Conservation (phyloP, 2,113 vertebrate genomes). For the Caloenas nicobarica region DNA sequence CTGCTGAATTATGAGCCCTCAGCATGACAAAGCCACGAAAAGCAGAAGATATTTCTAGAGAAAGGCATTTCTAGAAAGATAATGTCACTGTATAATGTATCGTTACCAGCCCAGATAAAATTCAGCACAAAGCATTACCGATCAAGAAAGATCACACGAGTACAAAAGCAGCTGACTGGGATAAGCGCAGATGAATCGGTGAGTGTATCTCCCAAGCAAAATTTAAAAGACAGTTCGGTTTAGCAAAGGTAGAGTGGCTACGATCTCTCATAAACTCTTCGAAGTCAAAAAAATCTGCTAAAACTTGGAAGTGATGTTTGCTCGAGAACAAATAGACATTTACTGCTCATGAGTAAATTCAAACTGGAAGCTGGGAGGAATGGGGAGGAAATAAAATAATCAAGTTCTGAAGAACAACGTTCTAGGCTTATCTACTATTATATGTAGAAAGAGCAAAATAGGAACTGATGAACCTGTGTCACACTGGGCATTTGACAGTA, state of each 20-base stretch:
- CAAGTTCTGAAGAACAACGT: neutral
- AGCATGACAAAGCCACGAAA: constrained; percentile 8
- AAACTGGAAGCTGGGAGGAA: neutral
- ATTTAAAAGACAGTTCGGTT: neutral
- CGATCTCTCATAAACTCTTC: neutral
- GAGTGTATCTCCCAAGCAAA: neutral
- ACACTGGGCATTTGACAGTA: rapidly evolving
- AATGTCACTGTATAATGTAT: neutral
- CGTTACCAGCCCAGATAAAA: neutral
- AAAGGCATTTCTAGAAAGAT: constrained; percentile 39
- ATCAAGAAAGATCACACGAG: neutral
- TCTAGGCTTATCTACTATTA: neutral
- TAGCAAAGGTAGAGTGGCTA: neutral
- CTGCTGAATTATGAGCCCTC: constrained; percentile 24
- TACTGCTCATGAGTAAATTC: neutral
- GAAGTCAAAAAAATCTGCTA: neutral
- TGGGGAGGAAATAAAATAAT: neutral
- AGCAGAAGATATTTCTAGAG: neutral
- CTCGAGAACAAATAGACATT: neutral
- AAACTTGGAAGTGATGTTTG: neutral
- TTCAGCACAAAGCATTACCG: neutral
- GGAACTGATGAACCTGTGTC: neutral
- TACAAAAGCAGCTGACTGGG: neutral
- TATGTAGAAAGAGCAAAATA: neutral
- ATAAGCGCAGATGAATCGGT: neutral